Base-by-base conservation (phyloP, 2,888 invertebrate species). In the Machimus rusticus region DNA sequence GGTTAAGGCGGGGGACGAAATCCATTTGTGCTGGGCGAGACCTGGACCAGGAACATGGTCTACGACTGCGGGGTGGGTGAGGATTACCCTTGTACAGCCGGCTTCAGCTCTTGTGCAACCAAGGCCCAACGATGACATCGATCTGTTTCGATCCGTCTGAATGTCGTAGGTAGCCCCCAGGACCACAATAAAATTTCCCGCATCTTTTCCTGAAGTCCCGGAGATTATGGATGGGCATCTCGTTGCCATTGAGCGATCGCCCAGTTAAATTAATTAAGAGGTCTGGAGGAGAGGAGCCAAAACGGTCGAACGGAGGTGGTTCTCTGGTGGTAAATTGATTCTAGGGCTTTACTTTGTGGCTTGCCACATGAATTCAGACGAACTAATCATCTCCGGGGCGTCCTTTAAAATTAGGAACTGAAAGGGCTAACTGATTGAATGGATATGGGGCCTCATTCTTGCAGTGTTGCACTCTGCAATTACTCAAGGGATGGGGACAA, bases 191-290 rank as follows among this genome's bases (percentile, higher is more conserved):
- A 79, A 79, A 79, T 55, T 79, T 79, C 51, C 79, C 39, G 79
- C 28, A 79, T 51, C 79, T 79, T 51, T 34, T 78, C 51, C 79
- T n/a, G 66, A 66, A 66, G 28, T 66, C 28, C 28, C 31, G 5
- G 31, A n/a, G 46, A 51, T 28, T 46, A 28, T 79, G 31, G 55
- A 79, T 79, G 79, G 51, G 51, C 28, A 55, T n/a, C 51, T 79
- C 51, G 31, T 28, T 55, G 31, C 79, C 51, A 79, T 51, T 55
- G 79, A 79, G 16, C 31, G 79, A 79, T 51, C 55, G 55, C 46
- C 31, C 16, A 79, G 28, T 79, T 51, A 79, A 79, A 79, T 79
- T 79, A 79, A 79, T 79, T 79, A 79, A 51, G 51, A 51, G 79
- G 78, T 78, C n/a, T 16, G 28, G n/a, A 28, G 14, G 79, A 28